Evolutionary conservation across 2,113 vertebrate species (phyloP), one percentile per base, ranked within the genome.

Genomic region (Limanda limanda): DNA sequence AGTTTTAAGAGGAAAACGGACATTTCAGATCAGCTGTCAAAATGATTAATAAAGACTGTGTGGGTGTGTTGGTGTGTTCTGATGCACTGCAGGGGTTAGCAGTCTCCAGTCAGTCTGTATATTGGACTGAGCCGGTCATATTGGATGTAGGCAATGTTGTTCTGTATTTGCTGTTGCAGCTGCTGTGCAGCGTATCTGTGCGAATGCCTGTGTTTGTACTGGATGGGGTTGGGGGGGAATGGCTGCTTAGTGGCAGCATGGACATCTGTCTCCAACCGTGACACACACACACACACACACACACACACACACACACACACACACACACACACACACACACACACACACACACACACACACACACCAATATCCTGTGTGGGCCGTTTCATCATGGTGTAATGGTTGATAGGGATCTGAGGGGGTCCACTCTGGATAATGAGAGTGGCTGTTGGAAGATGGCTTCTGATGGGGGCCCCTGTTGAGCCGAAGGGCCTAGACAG

Each of bases 231-330:
- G 35, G 82, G 48, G 21, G 67, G 76, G 1, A 54, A 13, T 1
- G 62, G 59, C 71, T 17, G 73, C 64, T 89, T 80, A 86, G 72
- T 71, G 9, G 81, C 52, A 60, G 79, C 70, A 54, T 17, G 68
- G 91, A 91, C 92, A 93, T 93, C 88, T 91, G 90, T 89, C 85
- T 86, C 83, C 80, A 86, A 90, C 76, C 69, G 70, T 60, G 72
- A 82, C 47, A 63, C 70, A 68, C 69, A 37, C 52, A 7, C 61
- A 69, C 81, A 61, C 71, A 45, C 48, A 62, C 62, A 72, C 68
- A 68, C 40, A 74, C 51, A 64, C 31, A 54, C 72, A 66, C 23
- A 64, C 67, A 78, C 66, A 60, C 52, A 60, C 71, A 78, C 27
- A 63, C 70, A 68, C 69, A 37, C 52, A 7, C 61, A 63, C 54